Evolutionary conservation across 2,888 invertebrate species (phyloP).

Genomic region (Plemyria rubiginata): DNA sequence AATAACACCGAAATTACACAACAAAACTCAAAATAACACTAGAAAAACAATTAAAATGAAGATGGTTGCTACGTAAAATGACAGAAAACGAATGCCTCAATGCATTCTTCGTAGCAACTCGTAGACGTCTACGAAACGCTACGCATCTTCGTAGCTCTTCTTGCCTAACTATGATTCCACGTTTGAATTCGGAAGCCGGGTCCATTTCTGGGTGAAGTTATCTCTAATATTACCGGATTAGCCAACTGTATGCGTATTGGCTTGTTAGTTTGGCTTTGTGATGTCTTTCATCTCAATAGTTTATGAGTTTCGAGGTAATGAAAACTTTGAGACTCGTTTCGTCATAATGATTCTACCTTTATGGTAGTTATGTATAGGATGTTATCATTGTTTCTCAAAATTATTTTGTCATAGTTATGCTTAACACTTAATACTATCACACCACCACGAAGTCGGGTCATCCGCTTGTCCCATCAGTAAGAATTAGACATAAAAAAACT

Average conservation of each 20-base stretch:
- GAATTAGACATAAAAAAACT: no score
- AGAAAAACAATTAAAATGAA: no score
- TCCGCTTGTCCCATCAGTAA: no score
- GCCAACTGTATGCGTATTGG: slow-evolving; percentile 44
- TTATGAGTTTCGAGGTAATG: slow-evolving; percentile 5
- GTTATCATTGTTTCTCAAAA: no score
- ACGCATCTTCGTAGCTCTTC: slow-evolving; percentile 30
- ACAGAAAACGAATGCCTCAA: no score
- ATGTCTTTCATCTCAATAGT: slow-evolving; percentile 15
- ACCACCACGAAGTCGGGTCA: no score
- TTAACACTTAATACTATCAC: no score
- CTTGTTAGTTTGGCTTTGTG: slow-evolving; percentile 36
- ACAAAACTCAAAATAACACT: no score
- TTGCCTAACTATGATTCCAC: slow-evolving; percentile 40
- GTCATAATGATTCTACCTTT: neutral
- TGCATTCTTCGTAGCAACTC: slow-evolving; percentile 5
- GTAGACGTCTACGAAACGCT: slow-evolving; percentile 20
- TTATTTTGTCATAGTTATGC: no score
- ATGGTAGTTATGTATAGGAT: no score
- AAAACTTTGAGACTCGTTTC: slow-evolving; percentile 13
- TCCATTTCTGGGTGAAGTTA: slow-evolving; percentile 70
- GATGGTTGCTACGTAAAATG: no score
- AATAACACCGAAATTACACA: no score
- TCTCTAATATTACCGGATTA: slow-evolving; percentile 69
- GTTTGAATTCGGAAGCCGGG: slow-evolving; percentile 55